These are phyloP conservation scores for Oreortyx pictus DNA, from an alignment of 2,797 vertebrate genomes.

Conservation along the genomic window DNA sequence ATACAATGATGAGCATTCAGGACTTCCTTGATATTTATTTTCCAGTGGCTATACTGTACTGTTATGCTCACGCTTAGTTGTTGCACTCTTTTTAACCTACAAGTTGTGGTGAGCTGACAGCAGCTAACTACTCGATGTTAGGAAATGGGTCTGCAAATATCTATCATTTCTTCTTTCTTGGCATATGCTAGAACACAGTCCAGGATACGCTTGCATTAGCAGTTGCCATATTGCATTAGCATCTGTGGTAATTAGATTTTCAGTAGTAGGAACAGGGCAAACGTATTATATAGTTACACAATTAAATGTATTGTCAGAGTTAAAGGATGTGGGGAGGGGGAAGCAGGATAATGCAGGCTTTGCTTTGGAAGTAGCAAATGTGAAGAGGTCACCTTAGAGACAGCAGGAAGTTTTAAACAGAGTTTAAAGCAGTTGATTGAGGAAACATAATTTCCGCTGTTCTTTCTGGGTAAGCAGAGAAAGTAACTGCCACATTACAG, in stretches of 20 bases:
- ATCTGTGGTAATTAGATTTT: constrained; percentile 61
- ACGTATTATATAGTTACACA: constrained; percentile 40
- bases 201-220: constrained; percentile 48
- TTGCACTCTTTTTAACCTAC: background rate
- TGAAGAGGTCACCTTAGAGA: background rate
- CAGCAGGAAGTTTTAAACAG: constrained; percentile 28
- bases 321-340: constrained; percentile 18
- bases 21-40: background rate
- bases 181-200: background rate
- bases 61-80: background rate
- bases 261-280: constrained; percentile 42
- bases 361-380: background rate
- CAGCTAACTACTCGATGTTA: background rate
- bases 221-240: constrained; percentile 62
- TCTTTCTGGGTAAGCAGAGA: background rate
- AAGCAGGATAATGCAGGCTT: background rate
- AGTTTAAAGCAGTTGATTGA: background rate
- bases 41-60: background rate
- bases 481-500: background rate
- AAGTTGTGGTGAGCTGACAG: background rate
- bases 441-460: background rate
- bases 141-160: constrained; percentile 23
- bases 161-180: constrained; percentile 24
- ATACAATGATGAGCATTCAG: background rate
- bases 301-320: constrained; percentile 39